These are phyloP conservation scores for Tubulanus polymorphus DNA, from an alignment of 2,888 invertebrate genomes.

Conservation along the genomic window DNA sequence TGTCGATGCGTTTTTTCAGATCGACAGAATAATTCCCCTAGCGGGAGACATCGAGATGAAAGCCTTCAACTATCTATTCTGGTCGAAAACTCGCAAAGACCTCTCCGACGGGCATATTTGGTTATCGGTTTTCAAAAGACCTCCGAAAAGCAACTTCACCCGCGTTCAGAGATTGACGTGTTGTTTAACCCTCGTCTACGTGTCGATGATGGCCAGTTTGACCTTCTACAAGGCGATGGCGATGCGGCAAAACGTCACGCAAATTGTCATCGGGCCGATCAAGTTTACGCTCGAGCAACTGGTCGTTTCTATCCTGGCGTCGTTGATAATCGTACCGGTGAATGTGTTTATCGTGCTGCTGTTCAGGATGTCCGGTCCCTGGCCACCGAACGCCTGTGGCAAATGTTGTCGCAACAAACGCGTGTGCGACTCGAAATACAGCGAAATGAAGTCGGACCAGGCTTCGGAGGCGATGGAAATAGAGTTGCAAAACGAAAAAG, in stretches of 20 bases:
- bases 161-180: constrained; percentile 42
- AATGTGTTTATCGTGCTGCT: constrained; percentile 21
- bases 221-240: no score
- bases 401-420: background rate
- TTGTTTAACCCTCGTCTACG: constrained; percentile 47
- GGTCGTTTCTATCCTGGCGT: constrained; percentile 17
- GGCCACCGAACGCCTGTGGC: background rate
- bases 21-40: constrained; percentile 25
- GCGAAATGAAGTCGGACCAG: constrained; percentile 1
- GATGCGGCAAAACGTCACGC: background rate
- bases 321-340: constrained; percentile 23
- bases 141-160: constrained; percentile 34
- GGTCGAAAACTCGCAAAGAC: constrained; percentile 21
- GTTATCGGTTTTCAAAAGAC: constrained; percentile 27
- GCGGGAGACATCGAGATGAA: constrained; percentile 24
- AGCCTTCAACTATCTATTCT: constrained; percentile 27
- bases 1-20: no score
- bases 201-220: constrained; percentile 51
- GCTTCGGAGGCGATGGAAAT: background rate
- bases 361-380: constrained; percentile 15
- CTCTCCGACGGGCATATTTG: constrained; percentile 27
- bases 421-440: no score
- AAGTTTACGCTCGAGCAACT: constrained; percentile 38
- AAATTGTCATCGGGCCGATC: constrained; percentile 44
- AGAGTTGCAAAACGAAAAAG: background rate